Evolutionary conservation across 1,140 invertebrate species (phyloP), one percentile per base, ranked within the genome.

Genomic region (Pseudomyrmex cubaensis): DNA sequence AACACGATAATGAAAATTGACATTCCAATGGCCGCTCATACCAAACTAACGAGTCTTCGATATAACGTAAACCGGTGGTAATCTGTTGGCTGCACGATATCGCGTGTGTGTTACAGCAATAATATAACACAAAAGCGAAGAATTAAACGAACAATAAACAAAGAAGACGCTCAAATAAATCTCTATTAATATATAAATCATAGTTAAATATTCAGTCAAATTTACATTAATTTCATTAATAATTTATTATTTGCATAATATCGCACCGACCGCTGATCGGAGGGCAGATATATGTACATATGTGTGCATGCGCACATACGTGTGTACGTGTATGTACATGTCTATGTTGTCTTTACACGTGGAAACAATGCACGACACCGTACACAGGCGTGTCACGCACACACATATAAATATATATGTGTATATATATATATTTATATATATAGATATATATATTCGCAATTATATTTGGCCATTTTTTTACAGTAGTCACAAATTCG

Each of bases 161-260:
- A 82, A 85, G 83, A 85, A 90, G 78, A 84, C 80, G 93, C 89
- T 94, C 92, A 91, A 93, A 94, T 93, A 92, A 94, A 93, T 89
- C 91, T 94, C 93, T 94, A 93, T 90, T 92, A 92, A 93, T 92
- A 94, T 94, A 94, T 92, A 93, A 93, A 93, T 93, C 93, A 92
- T 90, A 94, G 93, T 94, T 94, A 94, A 94, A 94, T 94, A 94
- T 94, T 93, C 91, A 92, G 92, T 92, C 91, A 91, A 77, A 93
- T 94, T 94, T 94, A 94, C 94, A 94, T 94, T 94, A 94, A 94
- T 94, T 94, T 94, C 91, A 93, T 93, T 93, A 94, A 94, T 94
- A 94, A 94, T 94, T 94, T 94, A 94, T 94, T 94, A 94, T 93
- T 94, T 89, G 93, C 92, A 92, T 93, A 94, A 93, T 93, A 93